A percentile compares a stretch with the other conserved stretches of the same genome.
Conservation (phyloP, 1,140 invertebrate species). For the Procambarus clarkii region DNA sequence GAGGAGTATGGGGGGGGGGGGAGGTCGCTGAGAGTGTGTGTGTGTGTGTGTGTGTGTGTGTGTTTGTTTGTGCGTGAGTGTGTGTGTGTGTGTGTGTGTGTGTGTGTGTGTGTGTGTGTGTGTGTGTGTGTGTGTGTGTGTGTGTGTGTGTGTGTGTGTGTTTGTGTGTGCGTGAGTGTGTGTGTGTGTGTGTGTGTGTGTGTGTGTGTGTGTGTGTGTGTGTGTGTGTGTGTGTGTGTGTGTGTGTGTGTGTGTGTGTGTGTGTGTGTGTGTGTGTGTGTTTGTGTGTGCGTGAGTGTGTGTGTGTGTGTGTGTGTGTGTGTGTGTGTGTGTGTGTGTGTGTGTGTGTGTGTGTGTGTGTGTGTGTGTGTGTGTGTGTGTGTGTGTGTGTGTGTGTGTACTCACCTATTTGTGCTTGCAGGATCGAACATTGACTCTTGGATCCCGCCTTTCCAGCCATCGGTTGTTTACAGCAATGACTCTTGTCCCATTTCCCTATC, state of each 20-base stretch:
- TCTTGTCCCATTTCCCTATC: too few relatives aligned
- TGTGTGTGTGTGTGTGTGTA: constrained; percentile 27
- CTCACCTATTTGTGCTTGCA: too few relatives aligned
- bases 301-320: neutral
- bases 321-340: neutral
- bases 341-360: constrained; percentile 35
- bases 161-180: neutral
- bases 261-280: too few relatives aligned
- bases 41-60: too few relatives aligned
- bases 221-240: constrained; percentile 25
- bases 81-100: constrained; percentile 35
- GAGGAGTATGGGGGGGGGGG: too few relatives aligned
- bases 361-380: constrained; percentile 29
- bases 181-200: constrained; percentile 1
- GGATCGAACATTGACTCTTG: too few relatives aligned
- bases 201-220: constrained; percentile 35
- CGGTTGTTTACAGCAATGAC: too few relatives aligned
- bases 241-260: constrained; percentile 6
- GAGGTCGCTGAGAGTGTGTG: too few relatives aligned
- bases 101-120: constrained; percentile 35
- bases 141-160: neutral
- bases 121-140: neutral
- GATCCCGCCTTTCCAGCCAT: too few relatives aligned
- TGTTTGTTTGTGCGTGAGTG: too few relatives aligned
- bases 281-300: too few relatives aligned